These are phyloP conservation scores for Oxyura jamaicensis DNA, from an alignment of 2,113 vertebrate species.

Conservation along the genomic window DNA sequence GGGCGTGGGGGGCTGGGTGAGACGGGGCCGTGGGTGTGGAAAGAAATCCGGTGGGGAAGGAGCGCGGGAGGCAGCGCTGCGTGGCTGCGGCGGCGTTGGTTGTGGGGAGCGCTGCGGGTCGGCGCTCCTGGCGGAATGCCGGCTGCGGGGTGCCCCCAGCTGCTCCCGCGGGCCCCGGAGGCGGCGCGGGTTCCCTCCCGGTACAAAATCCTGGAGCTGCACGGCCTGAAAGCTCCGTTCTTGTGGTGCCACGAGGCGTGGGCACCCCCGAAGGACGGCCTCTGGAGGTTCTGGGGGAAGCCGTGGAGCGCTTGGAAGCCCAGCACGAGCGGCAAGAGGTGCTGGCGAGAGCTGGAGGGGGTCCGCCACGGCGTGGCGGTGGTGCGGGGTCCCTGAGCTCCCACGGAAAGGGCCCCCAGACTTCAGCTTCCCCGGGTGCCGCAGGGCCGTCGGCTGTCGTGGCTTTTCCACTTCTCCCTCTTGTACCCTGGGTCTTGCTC, in stretches of 20 bases:
- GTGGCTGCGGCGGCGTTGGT: neutral
- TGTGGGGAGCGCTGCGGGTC: neutral
- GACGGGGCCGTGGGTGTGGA: fast-evolving
- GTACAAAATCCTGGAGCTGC: neutral
- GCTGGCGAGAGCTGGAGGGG: neutral
- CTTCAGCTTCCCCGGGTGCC: neutral
- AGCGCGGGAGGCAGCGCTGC: neutral
- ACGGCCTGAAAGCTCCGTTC: neutral
- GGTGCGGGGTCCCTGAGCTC: neutral
- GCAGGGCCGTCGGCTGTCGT: fast-evolving
- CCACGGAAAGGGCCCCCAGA: fast-evolving
- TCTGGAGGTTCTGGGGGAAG: neutral
- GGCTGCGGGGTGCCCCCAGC: too few relatives aligned
- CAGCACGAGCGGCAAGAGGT: too few relatives aligned
- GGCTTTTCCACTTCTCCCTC: neutral
- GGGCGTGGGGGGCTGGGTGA: neutral
- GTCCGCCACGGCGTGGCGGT: fast-evolving
- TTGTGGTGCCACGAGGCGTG: fast-evolving
- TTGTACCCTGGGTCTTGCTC: fast-evolving
- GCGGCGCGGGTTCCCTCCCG: neutral
- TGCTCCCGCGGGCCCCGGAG: too few relatives aligned
- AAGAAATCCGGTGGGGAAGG: fast-evolving
- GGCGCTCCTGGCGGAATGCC: neutral
- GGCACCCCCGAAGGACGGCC: neutral
- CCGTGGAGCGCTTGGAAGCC: neutral